These are phyloP conservation scores for Ranitomeya variabilis DNA, from an alignment of 2,113 vertebrate genomes.

Conservation along the genomic window DNA sequence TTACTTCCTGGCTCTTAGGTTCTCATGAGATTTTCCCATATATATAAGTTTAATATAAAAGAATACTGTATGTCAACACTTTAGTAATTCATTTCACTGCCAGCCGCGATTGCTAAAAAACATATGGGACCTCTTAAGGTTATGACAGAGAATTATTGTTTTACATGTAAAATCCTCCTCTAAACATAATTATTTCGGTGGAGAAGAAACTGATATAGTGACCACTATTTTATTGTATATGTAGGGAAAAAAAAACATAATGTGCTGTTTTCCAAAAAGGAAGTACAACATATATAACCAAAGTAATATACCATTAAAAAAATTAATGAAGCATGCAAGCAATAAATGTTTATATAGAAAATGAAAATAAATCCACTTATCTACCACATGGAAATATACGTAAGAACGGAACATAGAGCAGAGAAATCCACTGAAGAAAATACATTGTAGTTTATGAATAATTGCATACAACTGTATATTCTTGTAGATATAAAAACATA, in stretches of 20 bases:
- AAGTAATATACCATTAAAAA: slow-evolving; percentile 32
- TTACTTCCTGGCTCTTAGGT: slow-evolving; percentile 81
- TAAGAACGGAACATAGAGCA: not conserved
- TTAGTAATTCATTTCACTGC: slow-evolving; percentile 50
- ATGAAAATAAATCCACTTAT: slow-evolving; percentile 24
- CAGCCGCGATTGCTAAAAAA: slow-evolving; percentile 34
- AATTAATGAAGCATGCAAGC: slow-evolving; percentile 18
- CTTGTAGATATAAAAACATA: not conserved
- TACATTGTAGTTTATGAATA: not conserved
- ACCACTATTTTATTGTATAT: slow-evolving; percentile 26
- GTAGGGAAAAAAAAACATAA: not conserved
- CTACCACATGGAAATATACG: not conserved
- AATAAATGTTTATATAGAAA: slow-evolving; percentile 28
- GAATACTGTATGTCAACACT: slow-evolving; percentile 51
- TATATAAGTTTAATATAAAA: slow-evolving; percentile 53
- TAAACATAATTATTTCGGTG: slow-evolving; percentile 29
- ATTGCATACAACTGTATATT: not conserved
- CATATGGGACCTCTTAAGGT: slow-evolving; percentile 52
- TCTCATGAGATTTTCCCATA: slow-evolving; percentile 78
- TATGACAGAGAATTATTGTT: slow-evolving; percentile 53
- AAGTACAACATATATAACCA: slow-evolving; percentile 2
- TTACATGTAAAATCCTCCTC: slow-evolving; percentile 38
- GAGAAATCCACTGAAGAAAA: not conserved
- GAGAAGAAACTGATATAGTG: slow-evolving; percentile 41
- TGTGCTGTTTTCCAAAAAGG: slow-evolving; percentile 28